These are phyloP conservation scores for Gymnoscelis rufifasciata DNA, from an alignment of 2,888 invertebrate species.

Conservation along the genomic window DNA sequence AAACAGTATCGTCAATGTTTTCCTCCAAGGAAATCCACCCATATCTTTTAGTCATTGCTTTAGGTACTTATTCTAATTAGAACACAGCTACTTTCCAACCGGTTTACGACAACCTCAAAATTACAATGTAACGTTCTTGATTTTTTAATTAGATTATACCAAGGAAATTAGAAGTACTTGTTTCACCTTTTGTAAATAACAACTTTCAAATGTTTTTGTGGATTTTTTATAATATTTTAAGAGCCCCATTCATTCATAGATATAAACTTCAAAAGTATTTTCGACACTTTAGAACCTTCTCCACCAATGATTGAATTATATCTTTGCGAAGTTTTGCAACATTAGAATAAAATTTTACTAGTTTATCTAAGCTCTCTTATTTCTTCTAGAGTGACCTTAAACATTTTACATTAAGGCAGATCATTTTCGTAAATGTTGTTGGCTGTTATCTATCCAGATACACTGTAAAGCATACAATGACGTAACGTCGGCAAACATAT, in stretches of 20 bases:
- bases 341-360: too few relatives aligned
- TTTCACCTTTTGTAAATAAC: too few relatives aligned
- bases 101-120: constrained; percentile 55
- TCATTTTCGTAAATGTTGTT: constrained; percentile 24
- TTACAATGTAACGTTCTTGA: constrained; percentile 48
- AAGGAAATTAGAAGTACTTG: neutral
- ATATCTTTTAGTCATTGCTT: constrained; percentile 39
- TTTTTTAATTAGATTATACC: constrained; percentile 30
- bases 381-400: too few relatives aligned
- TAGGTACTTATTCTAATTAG: constrained; percentile 61
- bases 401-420: neutral
- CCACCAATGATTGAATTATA: too few relatives aligned
- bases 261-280: too few relatives aligned
- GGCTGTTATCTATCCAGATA: constrained; percentile 19
- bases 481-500: constrained; percentile 48
- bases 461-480: constrained; percentile 45
- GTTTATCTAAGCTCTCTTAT: too few relatives aligned
- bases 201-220: too few relatives aligned
- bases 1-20: constrained; percentile 6
- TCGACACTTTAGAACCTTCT: too few relatives aligned
- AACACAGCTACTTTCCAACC: constrained; percentile 51
- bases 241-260: too few relatives aligned
- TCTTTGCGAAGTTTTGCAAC: too few relatives aligned
- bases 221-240: too few relatives aligned
- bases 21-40: constrained; percentile 45